Base-by-base conservation (phyloP, 2,797 vertebrate genomes). In the Takifugu rubripes region DNA sequence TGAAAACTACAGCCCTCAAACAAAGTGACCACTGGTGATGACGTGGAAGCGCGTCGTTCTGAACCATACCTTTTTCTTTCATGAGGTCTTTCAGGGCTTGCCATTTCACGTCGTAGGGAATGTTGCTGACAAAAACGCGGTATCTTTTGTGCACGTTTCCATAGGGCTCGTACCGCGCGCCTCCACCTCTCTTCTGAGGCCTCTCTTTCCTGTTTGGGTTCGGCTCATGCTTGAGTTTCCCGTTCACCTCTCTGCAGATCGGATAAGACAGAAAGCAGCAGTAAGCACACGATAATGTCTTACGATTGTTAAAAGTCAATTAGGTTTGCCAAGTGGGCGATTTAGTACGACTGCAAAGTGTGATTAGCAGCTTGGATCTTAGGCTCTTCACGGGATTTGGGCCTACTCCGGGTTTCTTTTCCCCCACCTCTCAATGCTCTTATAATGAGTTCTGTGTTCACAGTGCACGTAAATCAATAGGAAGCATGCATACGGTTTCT, bases 31-130 rank as follows among this genome's bases (percentile, higher is more conserved):
- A 24, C 17, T 46, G 44, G 44, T n/a, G n/a, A n/a, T 17, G 44
- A 21, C 8, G 6, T 44, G n/a, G 1, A 46, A 1, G 17, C 17
- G 17, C 17, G 7, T 46, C 4, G n/a, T 46, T 46, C 17, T 17
- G 16, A 40, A 14, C 11, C 82, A 88, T 97, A 98, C 96, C 96
- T 96, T 96, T 98, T 81, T 98, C 96, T 89, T 98, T 98, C 88
- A 98, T 96, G 70, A 98, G 91, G 83, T 98, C 96, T 89, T 98
- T 98, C 43, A 98, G 94, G 6, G 95, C 93, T 85, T 98, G 96
- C 96, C 96, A 98, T 86, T 98, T 98, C 68, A 98, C 94, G 81
- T 98, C 96, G 50, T 98, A 98, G 0, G 96, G 96, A 73, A 98
- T 98, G 90, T 98, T 98, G 88, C 96, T 98, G 86, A 98, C 96